Evolutionary conservation across 2,113 vertebrate genomes (phyloP), one percentile per base, ranked within the genome.

Genomic region (Poeciliopsis turrubarensis): DNA sequence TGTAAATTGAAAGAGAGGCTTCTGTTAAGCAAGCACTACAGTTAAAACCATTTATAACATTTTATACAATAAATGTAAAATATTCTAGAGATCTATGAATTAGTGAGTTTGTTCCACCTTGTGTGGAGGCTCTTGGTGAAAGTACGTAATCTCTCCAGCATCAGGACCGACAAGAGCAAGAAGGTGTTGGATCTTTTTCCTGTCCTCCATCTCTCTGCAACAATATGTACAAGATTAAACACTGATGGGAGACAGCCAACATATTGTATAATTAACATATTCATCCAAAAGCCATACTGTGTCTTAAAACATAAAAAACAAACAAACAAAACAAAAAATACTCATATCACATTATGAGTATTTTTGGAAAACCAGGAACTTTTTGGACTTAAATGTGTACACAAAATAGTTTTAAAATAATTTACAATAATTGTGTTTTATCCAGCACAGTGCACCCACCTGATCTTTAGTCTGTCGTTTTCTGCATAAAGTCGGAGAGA

Each of bases 391-490:
- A n/a, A n/a, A n/a, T n/a, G n/a, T n/a, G n/a, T n/a, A n/a, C n/a
- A n/a, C n/a, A n/a, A n/a, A n/a, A n/a, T n/a, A n/a, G n/a, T n/a
- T n/a, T n/a, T n/a, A n/a, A n/a, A n/a, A 41, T 41, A 41, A 41
- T 41, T 13, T 22, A 10, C 2, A 10, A 54, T 29, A 54, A 25
- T 68, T 27, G 0, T 31, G 17, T 17, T 60, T 63, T 27, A 51
- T 65, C 37, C 19, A 6, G 19, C 31, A n/a, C 39, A 0, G 8
- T 31, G 27, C 31, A 70, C 86, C 65, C 61, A 99, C 98, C 97
- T 98, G 93, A 99, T 98, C 84, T 97, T 97, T 9, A 99, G 95
- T 1, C 96, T 87, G 84, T 99, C 98, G 0, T 99, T 99, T 90
- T 99, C 97, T 0, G 98, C 95, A 79, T 96, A 96, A n/a, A 99